Evolutionary conservation across 2,113 vertebrate genomes (phyloP), one percentile per base, ranked within the genome.

Genomic region (Brevimyrus niger): DNA sequence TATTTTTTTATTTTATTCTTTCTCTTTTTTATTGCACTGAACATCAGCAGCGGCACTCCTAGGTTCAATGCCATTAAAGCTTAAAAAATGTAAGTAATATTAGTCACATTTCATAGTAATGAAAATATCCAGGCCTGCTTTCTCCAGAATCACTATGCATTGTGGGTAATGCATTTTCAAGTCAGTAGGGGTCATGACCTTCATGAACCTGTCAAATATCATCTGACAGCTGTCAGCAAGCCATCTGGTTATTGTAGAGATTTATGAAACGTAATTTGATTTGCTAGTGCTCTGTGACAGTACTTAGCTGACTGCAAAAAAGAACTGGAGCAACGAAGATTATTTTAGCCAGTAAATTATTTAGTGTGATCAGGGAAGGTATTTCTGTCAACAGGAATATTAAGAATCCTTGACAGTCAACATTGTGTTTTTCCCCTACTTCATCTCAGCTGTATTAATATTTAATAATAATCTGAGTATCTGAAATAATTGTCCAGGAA

Each of bases 371-470:
- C 87, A 44, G 35, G 35, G 87, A 38, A 58, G 35, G 35, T 61
- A 58, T 87, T 55, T 21, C 87, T 65, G 31, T 42, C 27, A 65
- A 19, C 35, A 44, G 38, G 55, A 19, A 87, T 38, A 61, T 87
- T 86, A 86, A 86, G 85, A 31, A 46, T 46, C 46, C n/a, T 35
- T 50, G 27, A 53, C 85, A 53, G 85, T 47, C 48, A 53, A 31
- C 48, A 51, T 9, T 86, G 44, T 84, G 19, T 84, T 47, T 46
- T 47, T 47, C 23, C 10, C 80, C 23, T 86, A 27, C 23, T 86
- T 86, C 85, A 84, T 84, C 82, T 84, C 38, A 84, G 82, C 38
- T 84, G 42, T 46, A n/a, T 46, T 84, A 84, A 84, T 84, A 42
- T 84, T 84, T 84, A 84, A 84, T 46, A 47, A 84, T 44, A 47